Evolutionary conservation across 2,888 invertebrate genomes (phyloP), one percentile per base, ranked within the genome.

Genomic region (Chymomyza procnemis): DNA sequence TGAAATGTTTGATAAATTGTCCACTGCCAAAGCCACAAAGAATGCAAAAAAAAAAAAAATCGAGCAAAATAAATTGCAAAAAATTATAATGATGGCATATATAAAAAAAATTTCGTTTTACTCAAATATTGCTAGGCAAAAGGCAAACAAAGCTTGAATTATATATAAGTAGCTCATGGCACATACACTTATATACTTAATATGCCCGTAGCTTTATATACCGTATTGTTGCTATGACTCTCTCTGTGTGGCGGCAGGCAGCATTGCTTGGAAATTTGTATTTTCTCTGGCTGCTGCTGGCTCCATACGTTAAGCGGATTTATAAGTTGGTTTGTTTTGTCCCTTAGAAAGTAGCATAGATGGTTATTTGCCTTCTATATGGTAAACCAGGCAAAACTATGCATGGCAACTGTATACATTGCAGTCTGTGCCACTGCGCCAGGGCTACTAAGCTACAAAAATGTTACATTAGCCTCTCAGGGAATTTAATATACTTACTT

Each of bases 1-100:
- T 59, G 48, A 69, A 73, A 60, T 69, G 69, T 60, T 64, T 75
- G 83, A 87, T 85, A 78, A 82, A 83, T 83, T 76, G 75, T 73
- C 76, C 70, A 52, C 50, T 19, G 18, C 16, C 50, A 50, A 18
- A 46, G 47, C 8, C 50, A 18, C 18, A 18, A 54, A 54, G 54
- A 16, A 54, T 52, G 9, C n/a, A 26, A 26, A 26, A 26, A 5
- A 26, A 26, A 26, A 26, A 26, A 26, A 4, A 4, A 26, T n/a
- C n/a, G n/a, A n/a, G n/a, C 4, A 26, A 26, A 26, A 26, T 2
- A 21, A 14, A 54, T 19, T 19, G 54, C 9, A 19, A 54, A 54
- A n/a, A 54, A 54, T 60, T 60, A 21, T 47, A 60, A 47, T 1
- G 9, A 41, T 41, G 34, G 12, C 34, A 41, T 26, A 26, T 6